Conservation (phyloP, 1,140 invertebrate species). For the Magallana gigas region DNA sequence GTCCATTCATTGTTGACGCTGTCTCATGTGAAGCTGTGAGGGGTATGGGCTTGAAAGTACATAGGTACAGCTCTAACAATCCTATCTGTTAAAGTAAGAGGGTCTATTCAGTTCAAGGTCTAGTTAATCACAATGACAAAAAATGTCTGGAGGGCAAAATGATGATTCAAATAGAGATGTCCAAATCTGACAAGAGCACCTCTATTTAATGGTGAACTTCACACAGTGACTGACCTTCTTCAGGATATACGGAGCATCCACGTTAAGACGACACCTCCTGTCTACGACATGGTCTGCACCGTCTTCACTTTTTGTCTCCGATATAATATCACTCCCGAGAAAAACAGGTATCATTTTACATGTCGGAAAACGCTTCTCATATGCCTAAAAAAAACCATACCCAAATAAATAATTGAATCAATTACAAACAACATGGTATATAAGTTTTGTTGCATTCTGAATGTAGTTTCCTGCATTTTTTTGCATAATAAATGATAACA, state of each 20-base stretch:
- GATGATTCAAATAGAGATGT: slow-evolving; percentile 20
- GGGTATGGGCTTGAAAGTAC: no score
- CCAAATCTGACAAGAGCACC: background rate
- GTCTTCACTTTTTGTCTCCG: slow-evolving; percentile 89
- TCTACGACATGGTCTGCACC: slow-evolving; percentile 91
- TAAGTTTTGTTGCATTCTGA: no score
- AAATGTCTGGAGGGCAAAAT: slow-evolving; percentile 4
- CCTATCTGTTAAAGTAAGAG: no score
- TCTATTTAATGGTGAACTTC: background rate
- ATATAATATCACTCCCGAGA: slow-evolving; percentile 91
- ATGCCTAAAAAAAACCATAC: slow-evolving; percentile 85
- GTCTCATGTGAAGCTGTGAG: no score
- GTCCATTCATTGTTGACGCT: no score
- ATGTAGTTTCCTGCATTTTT: no score
- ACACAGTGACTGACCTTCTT: slow-evolving; percentile 87
- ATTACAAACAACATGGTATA: no score
- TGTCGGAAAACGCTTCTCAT: slow-evolving; percentile 94
- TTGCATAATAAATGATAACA: no score
- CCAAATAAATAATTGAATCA: no score
- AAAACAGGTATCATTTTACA: slow-evolving; percentile 98
- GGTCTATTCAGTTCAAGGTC: background rate
- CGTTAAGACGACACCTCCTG: slow-evolving; percentile 92
- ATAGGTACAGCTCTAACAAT: no score
- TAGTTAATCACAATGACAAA: background rate
- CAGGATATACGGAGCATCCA: slow-evolving; percentile 96